These are phyloP conservation scores for Oscheius sp. DNA, from an alignment of 2,888 invertebrate species.

Conservation along the genomic window DNA sequence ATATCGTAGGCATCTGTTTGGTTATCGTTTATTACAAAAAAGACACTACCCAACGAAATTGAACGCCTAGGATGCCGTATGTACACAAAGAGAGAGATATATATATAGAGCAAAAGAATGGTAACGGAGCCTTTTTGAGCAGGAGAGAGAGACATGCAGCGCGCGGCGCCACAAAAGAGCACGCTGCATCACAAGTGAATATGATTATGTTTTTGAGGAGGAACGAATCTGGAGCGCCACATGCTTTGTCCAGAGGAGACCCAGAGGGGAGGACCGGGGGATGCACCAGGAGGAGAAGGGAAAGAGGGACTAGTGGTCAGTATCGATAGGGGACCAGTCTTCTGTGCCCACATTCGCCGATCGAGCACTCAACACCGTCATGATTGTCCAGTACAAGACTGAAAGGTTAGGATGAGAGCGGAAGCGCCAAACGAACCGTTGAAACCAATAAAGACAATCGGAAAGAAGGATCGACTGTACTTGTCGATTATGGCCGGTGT, in stretches of 20 bases:
- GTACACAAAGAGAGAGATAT: slow-evolving; percentile 35
- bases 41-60: slow-evolving; percentile 30
- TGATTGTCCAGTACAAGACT: slow-evolving; percentile 64
- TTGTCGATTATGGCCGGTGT: slow-evolving; percentile 98
- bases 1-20: slow-evolving; percentile 92
- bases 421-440: slow-evolving; percentile 51
- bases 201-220: slow-evolving; percentile 34
- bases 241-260: background rate
- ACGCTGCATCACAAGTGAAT: slow-evolving; percentile 32
- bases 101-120: slow-evolving; percentile 1
- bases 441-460: slow-evolving; percentile 75
- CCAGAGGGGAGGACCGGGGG: slow-evolving; percentile 28
- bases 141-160: slow-evolving; percentile 7
- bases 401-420: slow-evolving; percentile 36
- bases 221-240: background rate
- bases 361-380: slow-evolving; percentile 53
- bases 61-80: slow-evolving; percentile 28
- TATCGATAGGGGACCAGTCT: slow-evolving; percentile 41
- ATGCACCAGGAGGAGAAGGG: slow-evolving; percentile 36
- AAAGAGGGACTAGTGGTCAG: slow-evolving; percentile 27
- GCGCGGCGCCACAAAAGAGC: slow-evolving; percentile 13
- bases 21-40: slow-evolving; percentile 33
- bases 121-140: slow-evolving; percentile 13
- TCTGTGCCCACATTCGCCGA: slow-evolving; percentile 47
- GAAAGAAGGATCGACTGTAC: slow-evolving; percentile 97